These are phyloP conservation scores for Tympanuchus pallidicinctus DNA, from an alignment of 2,113 vertebrate species.

Conservation along the genomic window DNA sequence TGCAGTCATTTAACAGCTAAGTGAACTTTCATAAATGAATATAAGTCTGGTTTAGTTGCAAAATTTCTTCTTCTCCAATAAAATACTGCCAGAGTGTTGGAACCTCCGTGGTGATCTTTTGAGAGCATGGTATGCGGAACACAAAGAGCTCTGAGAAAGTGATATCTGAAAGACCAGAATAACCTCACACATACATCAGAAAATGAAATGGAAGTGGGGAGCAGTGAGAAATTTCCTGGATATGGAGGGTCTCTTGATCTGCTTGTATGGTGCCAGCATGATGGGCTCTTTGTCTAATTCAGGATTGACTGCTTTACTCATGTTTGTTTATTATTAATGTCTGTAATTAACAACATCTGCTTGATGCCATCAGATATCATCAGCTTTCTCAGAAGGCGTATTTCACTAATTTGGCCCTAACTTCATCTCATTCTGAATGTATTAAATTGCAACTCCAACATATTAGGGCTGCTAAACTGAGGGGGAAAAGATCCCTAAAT, in stretches of 20 bases:
- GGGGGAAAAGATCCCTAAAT: not conserved
- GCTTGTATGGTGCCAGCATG: accelerated
- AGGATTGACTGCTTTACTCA: not conserved
- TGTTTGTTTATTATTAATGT: not conserved
- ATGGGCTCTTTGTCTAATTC: not conserved
- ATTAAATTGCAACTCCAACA: not conserved
- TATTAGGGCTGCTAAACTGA: not conserved
- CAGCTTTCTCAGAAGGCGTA: not conserved
- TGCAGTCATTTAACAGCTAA: not conserved
- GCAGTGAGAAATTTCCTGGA: not conserved
- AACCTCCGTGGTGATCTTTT: not conserved
- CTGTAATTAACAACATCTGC: not conserved
- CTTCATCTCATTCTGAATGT: not conserved
- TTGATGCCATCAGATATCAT: not conserved
- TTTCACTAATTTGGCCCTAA: not conserved
- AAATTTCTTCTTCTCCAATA: not conserved
- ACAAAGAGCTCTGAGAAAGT: not conserved
- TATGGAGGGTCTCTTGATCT: not conserved
- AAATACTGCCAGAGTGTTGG: not conserved
- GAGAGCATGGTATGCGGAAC: not conserved
- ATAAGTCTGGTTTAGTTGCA: not conserved
- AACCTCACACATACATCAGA: not conserved
- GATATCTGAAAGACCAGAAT: not conserved
- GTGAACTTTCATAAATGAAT: not conserved
- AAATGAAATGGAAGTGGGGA: not conserved